A percentile compares a stretch with the other conserved stretches of the same genome.
These are phyloP conservation scores for Helogale parvula DNA, from an alignment of 2,113 vertebrate genomes.

Conservation along the genomic window DNA sequence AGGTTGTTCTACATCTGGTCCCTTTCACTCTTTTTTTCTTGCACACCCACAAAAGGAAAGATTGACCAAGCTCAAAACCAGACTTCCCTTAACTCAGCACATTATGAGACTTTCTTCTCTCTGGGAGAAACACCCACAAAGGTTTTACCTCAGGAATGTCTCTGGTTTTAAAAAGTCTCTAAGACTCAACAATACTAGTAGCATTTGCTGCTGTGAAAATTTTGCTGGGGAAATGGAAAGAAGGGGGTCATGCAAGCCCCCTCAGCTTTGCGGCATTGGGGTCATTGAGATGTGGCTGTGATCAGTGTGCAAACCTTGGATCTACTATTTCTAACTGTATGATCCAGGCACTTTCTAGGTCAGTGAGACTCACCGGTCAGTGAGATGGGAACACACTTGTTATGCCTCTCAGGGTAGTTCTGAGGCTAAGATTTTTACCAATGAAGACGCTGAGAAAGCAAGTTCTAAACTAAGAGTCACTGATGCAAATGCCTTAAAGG, in stretches of 20 bases:
- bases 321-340: not conserved
- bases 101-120: not conserved
- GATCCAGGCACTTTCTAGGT: not conserved
- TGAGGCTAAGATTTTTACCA: not conserved
- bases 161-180: not conserved
- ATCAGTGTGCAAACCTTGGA: not conserved
- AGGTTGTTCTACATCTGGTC: not conserved
- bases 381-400: not conserved
- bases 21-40: not conserved
- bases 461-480: not conserved
- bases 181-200: not conserved
- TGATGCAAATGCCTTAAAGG: not conserved
- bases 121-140: constrained; percentile 17
- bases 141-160: not conserved
- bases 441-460: not conserved
- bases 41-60: not conserved
- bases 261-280: not conserved
- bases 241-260: not conserved
- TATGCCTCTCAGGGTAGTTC: not conserved
- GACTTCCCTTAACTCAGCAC: not conserved
- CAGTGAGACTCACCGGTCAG: not conserved
- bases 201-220: not conserved
- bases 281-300: not conserved
- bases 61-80: constrained; percentile 3
- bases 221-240: not conserved